Evolutionary conservation across 1,140 invertebrate species (phyloP).

Genomic region (Eurosta solidaginis): DNA sequence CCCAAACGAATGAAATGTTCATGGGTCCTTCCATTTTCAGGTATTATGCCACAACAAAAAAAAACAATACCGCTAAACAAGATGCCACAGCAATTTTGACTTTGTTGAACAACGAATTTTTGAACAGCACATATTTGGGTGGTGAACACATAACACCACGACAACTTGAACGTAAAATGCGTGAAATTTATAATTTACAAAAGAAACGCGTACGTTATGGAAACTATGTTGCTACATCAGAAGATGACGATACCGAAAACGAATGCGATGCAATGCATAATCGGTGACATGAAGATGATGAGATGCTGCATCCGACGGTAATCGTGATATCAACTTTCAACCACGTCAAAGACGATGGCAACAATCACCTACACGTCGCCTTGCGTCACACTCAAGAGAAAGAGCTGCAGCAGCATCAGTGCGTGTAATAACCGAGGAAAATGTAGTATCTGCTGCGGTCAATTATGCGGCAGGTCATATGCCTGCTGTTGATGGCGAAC

Average conservation of each 20-base stretch:
- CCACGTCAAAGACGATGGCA: neutral
- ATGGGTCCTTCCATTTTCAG: conserved; percentile 96
- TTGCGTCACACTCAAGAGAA: too few relatives aligned
- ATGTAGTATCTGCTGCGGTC: conserved; percentile 78
- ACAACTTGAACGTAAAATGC: conserved; percentile 72
- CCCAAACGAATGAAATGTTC: conserved; percentile 89
- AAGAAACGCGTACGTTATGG: conserved; percentile 54
- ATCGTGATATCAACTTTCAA: conserved; percentile 15
- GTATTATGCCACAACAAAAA: conserved; percentile 88
- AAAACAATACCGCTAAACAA: conserved; percentile 82
- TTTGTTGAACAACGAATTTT: conserved; percentile 81
- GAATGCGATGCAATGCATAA: neutral
- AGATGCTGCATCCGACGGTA: neutral
- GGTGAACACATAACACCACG: conserved; percentile 87
- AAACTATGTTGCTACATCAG: conserved; percentile 41
- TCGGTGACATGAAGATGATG: too few relatives aligned
- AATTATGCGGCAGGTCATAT: conserved; percentile 78
- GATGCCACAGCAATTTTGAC: conserved; percentile 80
- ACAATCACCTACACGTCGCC: too few relatives aligned
- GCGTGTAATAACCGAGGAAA: conserved; percentile 74
- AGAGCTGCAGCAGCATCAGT: neutral
- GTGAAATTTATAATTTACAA: conserved; percentile 66
- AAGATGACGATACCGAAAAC: conserved; percentile 38
- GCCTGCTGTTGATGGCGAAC: conserved; percentile 74
- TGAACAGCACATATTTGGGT: conserved; percentile 89